Evolutionary conservation across 1,140 invertebrate species (phyloP).

Genomic region (Drosophila watanabei): DNA sequence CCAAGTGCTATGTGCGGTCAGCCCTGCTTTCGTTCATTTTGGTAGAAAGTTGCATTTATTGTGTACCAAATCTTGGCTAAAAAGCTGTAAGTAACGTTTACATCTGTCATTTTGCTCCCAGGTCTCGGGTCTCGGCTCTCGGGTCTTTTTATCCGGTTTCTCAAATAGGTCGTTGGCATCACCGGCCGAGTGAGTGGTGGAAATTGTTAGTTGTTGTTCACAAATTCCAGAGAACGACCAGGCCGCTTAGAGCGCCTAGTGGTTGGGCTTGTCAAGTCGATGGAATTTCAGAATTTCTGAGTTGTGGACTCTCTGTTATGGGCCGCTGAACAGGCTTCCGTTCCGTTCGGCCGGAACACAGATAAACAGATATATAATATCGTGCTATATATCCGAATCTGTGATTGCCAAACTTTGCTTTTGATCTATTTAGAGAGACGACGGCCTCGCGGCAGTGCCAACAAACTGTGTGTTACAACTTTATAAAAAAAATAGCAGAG

Average conservation of each 20-base stretch:
- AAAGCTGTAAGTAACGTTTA: constrained; percentile 4
- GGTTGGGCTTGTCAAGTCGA: constrained; percentile 11
- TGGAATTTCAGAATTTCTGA: constrained; percentile 14
- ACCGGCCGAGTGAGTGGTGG: background rate
- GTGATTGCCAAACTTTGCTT: constrained; percentile 62
- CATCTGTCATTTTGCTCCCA: constrained; percentile 13
- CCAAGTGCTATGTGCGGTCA: background rate
- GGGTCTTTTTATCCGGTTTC: constrained; percentile 30
- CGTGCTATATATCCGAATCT: constrained; percentile 14
- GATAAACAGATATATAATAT: background rate
- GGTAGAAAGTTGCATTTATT: background rate
- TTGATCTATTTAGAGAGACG: constrained; percentile 64
- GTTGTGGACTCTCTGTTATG: constrained; percentile 28
- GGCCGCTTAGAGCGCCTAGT: constrained; percentile 1
- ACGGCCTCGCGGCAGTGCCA: constrained; percentile 9
- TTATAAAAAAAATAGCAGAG: constrained; percentile 29
- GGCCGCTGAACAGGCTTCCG: constrained; percentile 42
- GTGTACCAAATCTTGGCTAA: too few species aligned
- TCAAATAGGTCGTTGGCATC: constrained; percentile 32
- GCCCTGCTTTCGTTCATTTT: background rate
- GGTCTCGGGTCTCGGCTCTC: background rate
- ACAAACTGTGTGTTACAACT: constrained; percentile 38
- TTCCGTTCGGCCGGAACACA: background rate
- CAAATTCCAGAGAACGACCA: constrained; percentile 44
- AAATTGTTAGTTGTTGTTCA: constrained; percentile 28